Base-by-base conservation (phyloP, 2,797 vertebrate genomes). In the Spinus olivaceus region DNA sequence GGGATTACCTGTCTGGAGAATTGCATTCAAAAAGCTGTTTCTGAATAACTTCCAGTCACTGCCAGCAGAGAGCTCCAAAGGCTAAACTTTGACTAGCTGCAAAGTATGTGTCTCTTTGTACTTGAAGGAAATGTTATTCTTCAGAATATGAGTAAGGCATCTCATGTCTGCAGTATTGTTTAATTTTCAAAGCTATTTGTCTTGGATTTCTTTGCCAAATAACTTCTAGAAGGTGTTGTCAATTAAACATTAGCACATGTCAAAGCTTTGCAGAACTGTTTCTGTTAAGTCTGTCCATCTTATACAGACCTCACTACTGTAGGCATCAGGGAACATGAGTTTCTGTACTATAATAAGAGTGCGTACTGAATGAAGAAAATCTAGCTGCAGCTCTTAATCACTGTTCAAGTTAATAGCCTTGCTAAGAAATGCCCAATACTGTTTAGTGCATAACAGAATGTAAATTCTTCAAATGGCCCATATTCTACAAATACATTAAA, bases 11-110 rank as follows among this genome's bases (percentile, higher is more conserved):
- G 19, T 60, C 37, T 46, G 25, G 32, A 56, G 27, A 57, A n/a
- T 2, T 73, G 22, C 10, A 8, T 64, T 79, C 17, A n/a, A 19
- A 47, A 25, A 73, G 32, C 24, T 73, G 20, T 57, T 85, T 59
- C 42, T 70, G 44, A 74, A 21, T 46, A 28, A 46, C 30, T 87
- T 92, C 88, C 70, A 1, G 1, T 57, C 49, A 11, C 20, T 60
- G 92, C 96, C 96, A 95, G 88, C 89, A 96, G 96, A 78, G 96
- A n/a, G 92, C 91, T 81, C 92, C 83, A 86, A 47, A 96, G 73
- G 39, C 69, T 86, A 30, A 37, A 24, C 56, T 93, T 94, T 89
- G 46, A n/a, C 61, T 35, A 24, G 9, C 23, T 83, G 47, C 28
- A 8, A 49, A 94, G 24, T 8, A 8, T 10, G 19, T 18, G 4